Evolutionary conservation across 2,113 vertebrate species (phyloP).

Genomic region (Ardeotis arabs): DNA sequence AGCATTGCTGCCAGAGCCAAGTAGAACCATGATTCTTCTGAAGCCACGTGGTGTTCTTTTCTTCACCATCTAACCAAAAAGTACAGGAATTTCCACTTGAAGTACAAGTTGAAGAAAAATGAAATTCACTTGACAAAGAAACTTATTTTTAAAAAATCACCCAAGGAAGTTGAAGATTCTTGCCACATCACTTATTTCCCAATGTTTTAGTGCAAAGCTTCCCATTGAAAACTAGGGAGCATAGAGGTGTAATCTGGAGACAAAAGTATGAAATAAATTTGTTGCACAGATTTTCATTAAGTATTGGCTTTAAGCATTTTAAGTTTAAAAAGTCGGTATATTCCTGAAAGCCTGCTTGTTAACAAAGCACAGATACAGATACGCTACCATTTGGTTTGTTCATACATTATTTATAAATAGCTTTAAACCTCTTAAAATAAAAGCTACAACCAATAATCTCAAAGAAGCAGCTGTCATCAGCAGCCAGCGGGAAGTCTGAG

Average conservation of each 20-base stretch:
- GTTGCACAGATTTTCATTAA: background rate
- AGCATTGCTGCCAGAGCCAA: background rate
- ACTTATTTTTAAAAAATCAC: background rate
- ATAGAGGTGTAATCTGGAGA: background rate
- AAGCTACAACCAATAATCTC: slow-evolving; percentile 12
- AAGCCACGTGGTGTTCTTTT: background rate
- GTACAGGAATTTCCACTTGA: background rate
- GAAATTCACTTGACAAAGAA: background rate
- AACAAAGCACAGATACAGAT: background rate
- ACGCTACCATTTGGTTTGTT: background rate
- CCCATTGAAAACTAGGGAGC: background rate
- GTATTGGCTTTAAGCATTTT: background rate
- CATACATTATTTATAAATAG: slow-evolving; percentile 23
- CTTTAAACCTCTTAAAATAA: background rate
- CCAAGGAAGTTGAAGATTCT: background rate
- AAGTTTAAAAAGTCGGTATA: background rate
- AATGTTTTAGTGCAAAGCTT: background rate
- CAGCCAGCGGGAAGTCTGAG: background rate
- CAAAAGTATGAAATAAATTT: background rate
- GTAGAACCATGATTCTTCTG: background rate
- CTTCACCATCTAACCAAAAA: background rate
- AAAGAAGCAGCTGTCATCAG: background rate
- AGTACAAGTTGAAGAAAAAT: background rate
- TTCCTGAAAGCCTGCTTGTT: background rate
- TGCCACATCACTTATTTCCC: background rate